These are phyloP conservation scores for Chloromyia formosa DNA, from an alignment of 2,888 invertebrate genomes.

Conservation along the genomic window DNA sequence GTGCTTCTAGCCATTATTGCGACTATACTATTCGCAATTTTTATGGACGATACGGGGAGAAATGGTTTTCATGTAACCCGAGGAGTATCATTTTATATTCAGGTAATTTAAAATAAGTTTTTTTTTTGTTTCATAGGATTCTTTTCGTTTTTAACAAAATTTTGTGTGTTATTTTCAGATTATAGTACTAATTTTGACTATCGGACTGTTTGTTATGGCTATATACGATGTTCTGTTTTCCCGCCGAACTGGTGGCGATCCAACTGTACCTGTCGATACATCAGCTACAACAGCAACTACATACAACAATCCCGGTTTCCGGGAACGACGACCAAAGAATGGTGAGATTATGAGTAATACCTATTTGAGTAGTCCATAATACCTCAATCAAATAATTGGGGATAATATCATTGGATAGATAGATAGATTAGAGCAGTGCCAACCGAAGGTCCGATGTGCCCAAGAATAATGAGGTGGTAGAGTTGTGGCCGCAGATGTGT, in stretches of 20 bases:
- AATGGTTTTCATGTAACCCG: constrained; percentile 79
- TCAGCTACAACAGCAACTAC: constrained; percentile 73
- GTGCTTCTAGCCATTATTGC: constrained; percentile 83
- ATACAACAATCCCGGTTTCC: constrained; percentile 86
- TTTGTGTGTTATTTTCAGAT: constrained; percentile 67
- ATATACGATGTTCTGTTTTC: constrained; percentile 84
- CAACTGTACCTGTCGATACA: constrained; percentile 71
- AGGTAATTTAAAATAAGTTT: constrained; percentile 72
- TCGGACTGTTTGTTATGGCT: constrained; percentile 78
- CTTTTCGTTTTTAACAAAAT: constrained; percentile 6
- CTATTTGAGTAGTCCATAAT: not conserved
- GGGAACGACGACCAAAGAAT: constrained; percentile 72
- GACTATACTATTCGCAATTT: constrained; percentile 83
- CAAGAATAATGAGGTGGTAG: no score
- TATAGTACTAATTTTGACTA: constrained; percentile 78
- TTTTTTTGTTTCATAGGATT: no score
- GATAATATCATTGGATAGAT: no score
- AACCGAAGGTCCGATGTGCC: no score
- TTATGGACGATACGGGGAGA: constrained; percentile 79
- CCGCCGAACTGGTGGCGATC: constrained; percentile 80
- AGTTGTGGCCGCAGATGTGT: no score
- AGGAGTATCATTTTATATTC: constrained; percentile 87
- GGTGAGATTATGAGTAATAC: constrained; percentile 51
- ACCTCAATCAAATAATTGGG: no score
- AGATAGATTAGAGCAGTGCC: no score